These are phyloP conservation scores for Ceratitis capitata DNA, from an alignment of 1,140 invertebrate species.

Conservation along the genomic window DNA sequence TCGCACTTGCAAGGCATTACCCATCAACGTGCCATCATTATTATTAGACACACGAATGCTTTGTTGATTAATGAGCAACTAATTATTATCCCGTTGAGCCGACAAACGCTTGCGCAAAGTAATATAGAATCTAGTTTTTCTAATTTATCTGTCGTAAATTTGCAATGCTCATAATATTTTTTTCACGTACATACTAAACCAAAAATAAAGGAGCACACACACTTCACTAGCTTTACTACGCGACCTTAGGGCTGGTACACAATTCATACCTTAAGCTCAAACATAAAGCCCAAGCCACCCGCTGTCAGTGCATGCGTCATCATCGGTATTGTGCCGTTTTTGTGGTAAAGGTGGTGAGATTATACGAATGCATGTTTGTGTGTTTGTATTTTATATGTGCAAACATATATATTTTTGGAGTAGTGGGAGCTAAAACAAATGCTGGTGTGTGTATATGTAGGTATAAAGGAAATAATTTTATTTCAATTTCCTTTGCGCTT, in stretches of 20 bases:
- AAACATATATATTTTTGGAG: neutral
- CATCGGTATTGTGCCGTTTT: neutral
- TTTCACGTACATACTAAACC: neutral
- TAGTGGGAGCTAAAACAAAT: neutral
- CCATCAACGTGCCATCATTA: neutral
- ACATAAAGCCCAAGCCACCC: neutral
- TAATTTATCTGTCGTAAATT: neutral
- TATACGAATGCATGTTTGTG: too few relatives aligned
- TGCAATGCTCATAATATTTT: neutral
- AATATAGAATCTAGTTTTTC: too few relatives aligned
- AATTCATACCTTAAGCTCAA: too few relatives aligned
- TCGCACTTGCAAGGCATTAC: neutral
- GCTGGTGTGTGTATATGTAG: neutral
- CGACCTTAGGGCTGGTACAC: neutral
- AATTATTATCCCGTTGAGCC: neutral
- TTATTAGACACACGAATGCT: neutral
- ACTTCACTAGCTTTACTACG: neutral
- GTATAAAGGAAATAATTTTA: slow-evolving; percentile 37
- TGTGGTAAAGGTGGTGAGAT: neutral
- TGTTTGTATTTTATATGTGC: too few relatives aligned
- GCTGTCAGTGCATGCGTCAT: neutral
- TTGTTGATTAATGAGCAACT: slow-evolving; percentile 28
- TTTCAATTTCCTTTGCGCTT: slow-evolving; percentile 32
- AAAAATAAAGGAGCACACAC: neutral
- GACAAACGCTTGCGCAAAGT: neutral